These are phyloP conservation scores for Malthinus flaveolus DNA, from an alignment of 2,888 invertebrate species.

Conservation along the genomic window DNA sequence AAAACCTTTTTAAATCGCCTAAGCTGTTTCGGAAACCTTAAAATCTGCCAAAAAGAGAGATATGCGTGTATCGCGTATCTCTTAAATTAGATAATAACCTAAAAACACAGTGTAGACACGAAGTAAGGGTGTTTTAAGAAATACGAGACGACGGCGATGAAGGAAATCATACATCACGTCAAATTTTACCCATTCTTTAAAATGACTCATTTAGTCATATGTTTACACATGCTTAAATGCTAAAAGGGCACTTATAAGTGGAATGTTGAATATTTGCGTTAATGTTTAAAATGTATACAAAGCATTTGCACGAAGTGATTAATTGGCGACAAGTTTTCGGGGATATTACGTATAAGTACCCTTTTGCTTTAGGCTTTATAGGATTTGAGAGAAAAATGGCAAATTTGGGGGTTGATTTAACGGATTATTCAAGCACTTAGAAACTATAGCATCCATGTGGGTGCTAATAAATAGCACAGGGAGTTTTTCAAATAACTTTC, in stretches of 20 bases:
- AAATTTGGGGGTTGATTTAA: too few species aligned
- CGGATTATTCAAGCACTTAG: too few species aligned
- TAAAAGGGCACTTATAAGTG: slow-evolving; percentile 20
- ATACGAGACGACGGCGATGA: slow-evolving; percentile 17
- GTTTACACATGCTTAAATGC: slow-evolving; percentile 20
- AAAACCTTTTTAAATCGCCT: slow-evolving; percentile 16
- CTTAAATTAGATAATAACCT: slow-evolving; percentile 14
- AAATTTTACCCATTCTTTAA: slow-evolving; percentile 25
- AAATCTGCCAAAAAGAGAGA: slow-evolving; percentile 13
- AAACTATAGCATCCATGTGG: too few species aligned
- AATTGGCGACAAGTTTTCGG: not conserved
- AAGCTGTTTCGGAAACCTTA: slow-evolving; percentile 25
- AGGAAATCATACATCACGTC: slow-evolving; percentile 29
- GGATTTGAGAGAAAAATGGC: too few species aligned
- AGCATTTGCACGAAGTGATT: slow-evolving; percentile 3
- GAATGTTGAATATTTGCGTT: slow-evolving; percentile 31
- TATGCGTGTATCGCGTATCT: slow-evolving; percentile 12
- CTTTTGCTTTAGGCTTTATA: too few species aligned
- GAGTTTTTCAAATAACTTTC: too few species aligned
- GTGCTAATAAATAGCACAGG: too few species aligned
- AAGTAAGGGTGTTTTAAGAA: slow-evolving; percentile 16
- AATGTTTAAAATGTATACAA: slow-evolving; percentile 1
- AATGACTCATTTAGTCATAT: slow-evolving; percentile 11
- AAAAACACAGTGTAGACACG: slow-evolving; percentile 14
- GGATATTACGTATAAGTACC: too few species aligned